Evolutionary conservation across 30 jellyfish, hydroid and myxozoan genomes (phyloP).

Genomic region (Pseudorhiza aurosa): DNA sequence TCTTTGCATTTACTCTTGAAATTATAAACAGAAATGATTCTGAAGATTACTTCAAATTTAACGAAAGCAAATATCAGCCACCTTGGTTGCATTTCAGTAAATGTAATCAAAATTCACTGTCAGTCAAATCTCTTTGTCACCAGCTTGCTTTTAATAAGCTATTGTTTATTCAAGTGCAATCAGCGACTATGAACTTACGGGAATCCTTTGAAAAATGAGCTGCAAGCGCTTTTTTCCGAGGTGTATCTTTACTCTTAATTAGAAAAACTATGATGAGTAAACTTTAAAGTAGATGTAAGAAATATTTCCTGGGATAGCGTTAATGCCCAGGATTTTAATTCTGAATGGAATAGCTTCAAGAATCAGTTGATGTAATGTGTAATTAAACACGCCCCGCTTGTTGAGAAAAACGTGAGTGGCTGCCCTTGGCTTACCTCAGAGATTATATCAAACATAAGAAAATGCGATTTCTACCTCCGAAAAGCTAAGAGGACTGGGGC

Average conservation of each 20-base stretch:
- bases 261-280: slow-evolving; percentile 7
- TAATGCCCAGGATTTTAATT: slow-evolving; percentile 7
- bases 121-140: too few relatives aligned
- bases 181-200: too few relatives aligned
- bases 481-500: slow-evolving; percentile 29
- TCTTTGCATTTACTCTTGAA: too few relatives aligned
- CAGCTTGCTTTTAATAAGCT: too few relatives aligned
- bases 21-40: too few relatives aligned
- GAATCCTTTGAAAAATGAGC: background rate
- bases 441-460: slow-evolving; percentile 15
- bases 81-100: too few relatives aligned
- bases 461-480: slow-evolving; percentile 37
- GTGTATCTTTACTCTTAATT: slow-evolving; percentile 35
- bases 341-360: slow-evolving; percentile 48
- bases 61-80: too few relatives aligned
- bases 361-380: slow-evolving; percentile 10
- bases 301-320: slow-evolving; percentile 17
- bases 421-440: slow-evolving; percentile 40
- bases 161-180: too few relatives aligned
- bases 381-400: slow-evolving; percentile 43
- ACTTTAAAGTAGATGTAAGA: slow-evolving; percentile 16
- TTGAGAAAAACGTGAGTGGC: slow-evolving; percentile 25
- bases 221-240: slow-evolving; percentile 31
- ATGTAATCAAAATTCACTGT: too few relatives aligned
- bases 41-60: too few relatives aligned